Percentiles rank a stretch among this genome's conserved stretches.
Conservation (phyloP, 2,797 vertebrate species). For the Orientallactaga sibirica region DNA sequence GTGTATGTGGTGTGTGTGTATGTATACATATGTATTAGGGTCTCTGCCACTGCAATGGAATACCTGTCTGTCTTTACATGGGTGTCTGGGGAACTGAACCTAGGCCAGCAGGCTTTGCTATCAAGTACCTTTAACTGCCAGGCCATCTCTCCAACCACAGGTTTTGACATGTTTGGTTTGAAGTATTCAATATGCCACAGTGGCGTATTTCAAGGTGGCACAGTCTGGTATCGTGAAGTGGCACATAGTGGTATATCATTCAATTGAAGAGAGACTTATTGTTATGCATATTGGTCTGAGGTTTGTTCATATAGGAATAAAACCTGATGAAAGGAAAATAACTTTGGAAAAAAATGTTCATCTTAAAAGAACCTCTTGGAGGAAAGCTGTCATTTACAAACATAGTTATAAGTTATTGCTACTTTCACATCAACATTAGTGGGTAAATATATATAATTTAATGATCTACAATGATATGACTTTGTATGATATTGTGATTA, state of each 20-base stretch:
- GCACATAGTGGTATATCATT: no score
- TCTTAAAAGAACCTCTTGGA: constrained; percentile 16
- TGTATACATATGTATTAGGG: no score
- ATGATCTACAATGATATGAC: constrained; percentile 42
- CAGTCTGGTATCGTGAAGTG: no score
- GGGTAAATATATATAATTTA: constrained; percentile 41
- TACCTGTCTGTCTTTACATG: no score
- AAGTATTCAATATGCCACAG: background rate
- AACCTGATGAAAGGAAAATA: background rate
- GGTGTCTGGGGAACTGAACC: no score
- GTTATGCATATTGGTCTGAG: background rate
- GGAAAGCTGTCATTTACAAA: background rate
- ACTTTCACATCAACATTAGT: constrained; percentile 46
- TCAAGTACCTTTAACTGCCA: no score
- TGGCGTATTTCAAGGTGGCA: background rate
- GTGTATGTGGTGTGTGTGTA: no score
- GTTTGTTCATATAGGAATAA: background rate
- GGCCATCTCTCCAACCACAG: no score
- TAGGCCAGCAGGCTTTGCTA: no score
- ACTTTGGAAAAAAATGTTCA: background rate
- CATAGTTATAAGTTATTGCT: constrained; percentile 21
- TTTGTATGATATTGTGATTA: constrained; percentile 65
- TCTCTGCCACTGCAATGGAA: no score
- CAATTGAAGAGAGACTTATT: background rate
- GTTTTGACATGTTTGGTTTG: background rate